phyloP scores from a whole-genome alignment of 2,113 vertebrate species.

The Sylvilagus bachmani region DNA sequence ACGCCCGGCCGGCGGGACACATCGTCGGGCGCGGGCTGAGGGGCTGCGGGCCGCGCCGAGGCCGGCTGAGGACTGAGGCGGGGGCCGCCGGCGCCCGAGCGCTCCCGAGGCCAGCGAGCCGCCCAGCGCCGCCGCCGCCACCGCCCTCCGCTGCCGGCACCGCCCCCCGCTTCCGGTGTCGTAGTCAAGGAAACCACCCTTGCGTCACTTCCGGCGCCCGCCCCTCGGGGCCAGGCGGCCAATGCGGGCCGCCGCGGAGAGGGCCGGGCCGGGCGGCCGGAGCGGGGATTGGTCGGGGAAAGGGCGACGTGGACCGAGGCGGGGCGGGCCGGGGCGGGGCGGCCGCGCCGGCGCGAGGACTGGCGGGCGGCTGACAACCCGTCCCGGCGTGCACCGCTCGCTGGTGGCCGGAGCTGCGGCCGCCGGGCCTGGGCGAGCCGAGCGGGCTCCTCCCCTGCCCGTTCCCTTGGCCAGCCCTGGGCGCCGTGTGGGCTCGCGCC shows the following conservation, averaged over 20 bases:
- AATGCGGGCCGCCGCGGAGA: background rate
- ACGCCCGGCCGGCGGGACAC: constrained; percentile 74
- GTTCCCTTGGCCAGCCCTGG: too few relatives aligned
- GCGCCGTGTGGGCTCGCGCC: background rate
- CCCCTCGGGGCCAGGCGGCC: background rate
- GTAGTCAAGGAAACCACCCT: constrained; percentile 89
- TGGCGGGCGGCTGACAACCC: constrained; percentile 51
- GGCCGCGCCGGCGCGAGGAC: background rate
- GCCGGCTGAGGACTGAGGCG: constrained; percentile 18
- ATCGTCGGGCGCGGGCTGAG: constrained; percentile 52
- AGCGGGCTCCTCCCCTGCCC: too few relatives aligned
- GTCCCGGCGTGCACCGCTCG: constrained; percentile 62
- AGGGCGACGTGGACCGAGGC: constrained; percentile 82
- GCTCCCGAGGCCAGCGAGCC: constrained; percentile 78
- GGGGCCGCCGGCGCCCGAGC: constrained; percentile 59
- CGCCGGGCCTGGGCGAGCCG: too few relatives aligned
- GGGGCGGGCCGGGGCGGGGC: constrained; percentile 30
- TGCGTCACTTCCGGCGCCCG: constrained; percentile 77
- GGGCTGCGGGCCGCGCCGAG: constrained; percentile 65
- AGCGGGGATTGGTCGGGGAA: constrained; percentile 28
- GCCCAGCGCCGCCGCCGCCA: constrained; percentile 80
- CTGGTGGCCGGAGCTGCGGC: too few relatives aligned
- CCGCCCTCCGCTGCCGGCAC: constrained; percentile 69
- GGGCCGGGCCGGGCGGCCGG: background rate
- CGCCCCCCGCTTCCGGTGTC: constrained; percentile 84